A percentile compares a stretch with the other conserved stretches of the same genome.
Conservation (phyloP, 2,797 vertebrate species). For the Gallinago solitaria region DNA sequence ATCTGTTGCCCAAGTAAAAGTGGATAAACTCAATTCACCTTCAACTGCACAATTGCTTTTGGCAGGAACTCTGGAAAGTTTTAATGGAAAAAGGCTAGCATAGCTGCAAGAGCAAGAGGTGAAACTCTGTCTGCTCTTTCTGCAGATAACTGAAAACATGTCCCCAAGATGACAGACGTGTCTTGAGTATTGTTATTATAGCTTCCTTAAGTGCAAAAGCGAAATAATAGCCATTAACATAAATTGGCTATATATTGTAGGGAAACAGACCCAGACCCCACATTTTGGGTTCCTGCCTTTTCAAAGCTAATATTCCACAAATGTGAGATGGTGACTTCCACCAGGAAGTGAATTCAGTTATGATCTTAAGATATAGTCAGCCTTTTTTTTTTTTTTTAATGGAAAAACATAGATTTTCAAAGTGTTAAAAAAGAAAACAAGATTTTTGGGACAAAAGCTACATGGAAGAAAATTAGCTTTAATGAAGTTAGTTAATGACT, state of each 20-base stretch:
- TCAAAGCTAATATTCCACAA: neutral
- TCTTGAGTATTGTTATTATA: neutral
- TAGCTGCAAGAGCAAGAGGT: neutral
- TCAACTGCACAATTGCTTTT: neutral
- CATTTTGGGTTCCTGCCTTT: neutral
- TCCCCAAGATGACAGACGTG: neutral
- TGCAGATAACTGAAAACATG: neutral
- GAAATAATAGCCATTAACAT: neutral
- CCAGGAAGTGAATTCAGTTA: neutral
- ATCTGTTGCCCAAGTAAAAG: neutral
- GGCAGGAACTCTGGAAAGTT: slow-evolving; percentile 10
- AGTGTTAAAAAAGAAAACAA: neutral
- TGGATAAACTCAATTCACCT: neutral
- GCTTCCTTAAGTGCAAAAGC: neutral
- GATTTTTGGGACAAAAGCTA: neutral
- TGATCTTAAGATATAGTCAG: neutral
- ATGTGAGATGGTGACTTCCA: neutral
- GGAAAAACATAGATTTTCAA: neutral
- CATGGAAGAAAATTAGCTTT: neutral
- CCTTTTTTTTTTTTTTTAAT: neutral
- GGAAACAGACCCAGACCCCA: neutral
- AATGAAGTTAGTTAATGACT: neutral
- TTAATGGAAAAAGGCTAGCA: neutral
- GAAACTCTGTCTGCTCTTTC: neutral
- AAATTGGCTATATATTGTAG: neutral